Evolutionary conservation across 2,888 invertebrate species (phyloP).

Genomic region (Dryocosmus kuriphilus): DNA sequence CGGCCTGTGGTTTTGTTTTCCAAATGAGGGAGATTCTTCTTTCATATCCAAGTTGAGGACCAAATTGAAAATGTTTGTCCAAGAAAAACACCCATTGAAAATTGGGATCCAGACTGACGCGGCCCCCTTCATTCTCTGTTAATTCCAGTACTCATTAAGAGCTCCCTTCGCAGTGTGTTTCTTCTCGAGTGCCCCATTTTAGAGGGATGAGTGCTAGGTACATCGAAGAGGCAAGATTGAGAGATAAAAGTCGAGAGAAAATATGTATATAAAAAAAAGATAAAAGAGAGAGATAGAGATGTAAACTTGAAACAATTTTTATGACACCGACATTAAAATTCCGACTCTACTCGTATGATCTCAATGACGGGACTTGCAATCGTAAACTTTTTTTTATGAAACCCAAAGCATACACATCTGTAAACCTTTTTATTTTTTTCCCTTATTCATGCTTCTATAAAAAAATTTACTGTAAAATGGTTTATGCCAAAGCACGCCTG

Average conservation of each 20-base stretch:
- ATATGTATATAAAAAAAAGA: background rate
- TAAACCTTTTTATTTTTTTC: background rate
- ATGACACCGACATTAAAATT: background rate
- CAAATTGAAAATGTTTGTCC: slow-evolving; percentile 44
- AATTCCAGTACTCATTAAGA: slow-evolving; percentile 27
- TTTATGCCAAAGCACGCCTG: background rate
- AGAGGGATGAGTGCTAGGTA: background rate
- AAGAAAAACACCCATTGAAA: slow-evolving; percentile 23
- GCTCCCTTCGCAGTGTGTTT: slow-evolving; percentile 21
- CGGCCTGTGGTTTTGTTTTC: slow-evolving; percentile 50
- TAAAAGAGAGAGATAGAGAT: background rate
- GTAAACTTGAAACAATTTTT: background rate
- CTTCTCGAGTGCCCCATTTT: slow-evolving; percentile 21
- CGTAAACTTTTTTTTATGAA: background rate
- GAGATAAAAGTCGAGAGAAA: background rate
- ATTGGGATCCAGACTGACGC: slow-evolving; percentile 33
- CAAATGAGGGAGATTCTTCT: slow-evolving; percentile 53
- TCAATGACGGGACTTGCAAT: background rate
- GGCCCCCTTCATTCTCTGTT: slow-evolving; percentile 31
- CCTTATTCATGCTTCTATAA: no score
- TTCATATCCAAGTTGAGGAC: slow-evolving; percentile 52
- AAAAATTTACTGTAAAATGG: background rate
- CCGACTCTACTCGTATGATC: background rate
- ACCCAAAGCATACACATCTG: background rate
- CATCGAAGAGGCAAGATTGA: background rate